A percentile compares a stretch with the other conserved stretches of the same genome.
Conservation (phyloP, 1,140 invertebrate genomes). For the Ostrea edulis region DNA sequence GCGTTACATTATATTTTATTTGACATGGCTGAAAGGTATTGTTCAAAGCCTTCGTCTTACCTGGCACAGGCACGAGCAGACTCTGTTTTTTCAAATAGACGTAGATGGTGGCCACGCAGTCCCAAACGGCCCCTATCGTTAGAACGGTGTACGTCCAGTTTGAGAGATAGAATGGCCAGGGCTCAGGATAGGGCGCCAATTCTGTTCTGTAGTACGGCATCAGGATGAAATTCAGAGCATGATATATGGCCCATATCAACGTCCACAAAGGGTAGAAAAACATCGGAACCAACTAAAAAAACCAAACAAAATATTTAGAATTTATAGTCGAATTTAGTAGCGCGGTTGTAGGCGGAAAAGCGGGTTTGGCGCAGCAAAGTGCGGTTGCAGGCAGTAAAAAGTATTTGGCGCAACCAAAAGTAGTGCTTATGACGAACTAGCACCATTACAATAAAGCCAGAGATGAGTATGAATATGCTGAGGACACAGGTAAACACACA, state of each 20-base stretch:
- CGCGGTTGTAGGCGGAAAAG: no score
- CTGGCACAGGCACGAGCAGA: not conserved
- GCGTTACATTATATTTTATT: not conserved
- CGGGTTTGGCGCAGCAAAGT: no score
- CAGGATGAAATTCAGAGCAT: not conserved
- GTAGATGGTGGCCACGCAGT: constrained; percentile 37
- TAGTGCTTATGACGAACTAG: not conserved
- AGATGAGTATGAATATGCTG: not conserved
- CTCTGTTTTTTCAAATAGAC: constrained; percentile 1
- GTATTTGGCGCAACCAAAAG: no score
- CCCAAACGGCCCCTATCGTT: not conserved
- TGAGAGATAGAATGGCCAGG: constrained; percentile 44
- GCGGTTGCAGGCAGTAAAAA: no score
- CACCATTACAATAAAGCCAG: no score
- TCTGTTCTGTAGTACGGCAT: constrained; percentile 8
- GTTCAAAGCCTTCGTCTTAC: not conserved
- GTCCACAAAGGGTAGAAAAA: constrained; percentile 48
- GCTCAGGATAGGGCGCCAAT: not conserved
- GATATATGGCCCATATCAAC: constrained; percentile 42
- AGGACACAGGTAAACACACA: no score
- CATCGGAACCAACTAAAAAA: constrained; percentile 34
- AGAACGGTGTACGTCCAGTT: constrained; percentile 46
- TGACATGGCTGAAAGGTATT: not conserved
- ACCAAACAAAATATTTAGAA: not conserved
- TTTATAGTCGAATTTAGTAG: no score